Conservation (phyloP, 2,888 invertebrate species). For the Cancer borealis region DNA sequence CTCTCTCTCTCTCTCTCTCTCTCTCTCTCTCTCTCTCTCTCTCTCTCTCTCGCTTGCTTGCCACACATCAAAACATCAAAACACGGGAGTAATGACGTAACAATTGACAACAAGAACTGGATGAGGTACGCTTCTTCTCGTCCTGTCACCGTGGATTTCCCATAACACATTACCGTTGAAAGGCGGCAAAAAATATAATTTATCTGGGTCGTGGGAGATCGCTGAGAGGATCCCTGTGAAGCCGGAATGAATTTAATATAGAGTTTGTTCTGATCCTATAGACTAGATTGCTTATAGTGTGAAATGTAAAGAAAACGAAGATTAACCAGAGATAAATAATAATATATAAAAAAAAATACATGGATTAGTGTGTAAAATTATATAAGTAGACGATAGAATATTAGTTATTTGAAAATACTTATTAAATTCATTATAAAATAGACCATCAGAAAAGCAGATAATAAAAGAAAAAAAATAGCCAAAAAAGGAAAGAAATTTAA, state of each 20-base stretch:
- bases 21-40: neutral
- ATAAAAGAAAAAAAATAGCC: neutral
- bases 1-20: neutral
- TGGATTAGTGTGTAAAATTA: too few species aligned
- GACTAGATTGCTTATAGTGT: too few species aligned
- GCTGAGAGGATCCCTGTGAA: neutral
- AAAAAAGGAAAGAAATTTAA: neutral
- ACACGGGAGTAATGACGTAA: neutral
- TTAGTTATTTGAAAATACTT: too few species aligned
- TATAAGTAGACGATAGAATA: too few species aligned
- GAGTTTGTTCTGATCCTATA: neutral
- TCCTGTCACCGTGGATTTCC: neutral
- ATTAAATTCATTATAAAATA: neutral
- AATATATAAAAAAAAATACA: too few species aligned
- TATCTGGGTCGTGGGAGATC: slow-evolving; percentile 12
- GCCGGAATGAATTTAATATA: neutral
- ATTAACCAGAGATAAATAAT: neutral
- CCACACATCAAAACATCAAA: too few species aligned
- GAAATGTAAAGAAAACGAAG: too few species aligned
- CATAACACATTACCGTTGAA: neutral
- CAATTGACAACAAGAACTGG: neutral
- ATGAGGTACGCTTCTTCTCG: neutral
- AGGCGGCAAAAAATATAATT: neutral
- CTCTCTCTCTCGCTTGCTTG: neutral
- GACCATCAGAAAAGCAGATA: too few species aligned